Evolutionary conservation across 92 coral and sea anemone genomes (phyloP).

Genomic region (Blastomussa wellsi): DNA sequence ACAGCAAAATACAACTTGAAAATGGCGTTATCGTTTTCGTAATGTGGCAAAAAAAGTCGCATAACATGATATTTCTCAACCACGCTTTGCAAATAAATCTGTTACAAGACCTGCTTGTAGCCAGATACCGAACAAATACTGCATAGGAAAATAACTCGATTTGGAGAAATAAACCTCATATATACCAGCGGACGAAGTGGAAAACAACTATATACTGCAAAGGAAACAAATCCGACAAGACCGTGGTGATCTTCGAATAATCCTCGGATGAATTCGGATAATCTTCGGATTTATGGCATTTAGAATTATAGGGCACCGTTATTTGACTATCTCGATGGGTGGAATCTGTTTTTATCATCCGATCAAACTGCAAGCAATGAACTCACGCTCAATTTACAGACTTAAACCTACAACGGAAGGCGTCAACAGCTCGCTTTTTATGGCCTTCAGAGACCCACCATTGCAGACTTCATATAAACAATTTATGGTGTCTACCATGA

Average conservation of each 20-base stretch:
- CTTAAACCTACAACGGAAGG: not conserved
- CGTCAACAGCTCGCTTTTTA: not conserved
- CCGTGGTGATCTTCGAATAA: not conserved
- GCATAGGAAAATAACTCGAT: not conserved
- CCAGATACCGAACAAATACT: not conserved
- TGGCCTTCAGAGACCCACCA: not conserved
- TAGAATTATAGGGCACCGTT: too few relatives aligned
- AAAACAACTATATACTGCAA: not conserved
- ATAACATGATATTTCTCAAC: not conserved
- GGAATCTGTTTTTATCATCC: not conserved
- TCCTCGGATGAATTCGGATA: not conserved
- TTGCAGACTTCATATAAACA: not conserved
- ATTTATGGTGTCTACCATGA: not conserved
- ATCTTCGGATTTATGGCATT: not conserved
- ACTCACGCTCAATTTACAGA: too few relatives aligned
- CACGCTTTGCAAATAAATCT: not conserved
- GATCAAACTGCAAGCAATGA: not conserved
- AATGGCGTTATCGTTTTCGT: not conserved
- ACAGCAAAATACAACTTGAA: not conserved
- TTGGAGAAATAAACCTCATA: not conserved
- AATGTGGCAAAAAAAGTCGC: not conserved
- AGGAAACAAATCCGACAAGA: not conserved
- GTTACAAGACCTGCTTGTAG: constrained; percentile 37
- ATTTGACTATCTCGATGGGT: too few relatives aligned
- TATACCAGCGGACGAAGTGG: not conserved